These are phyloP conservation scores for Heteropelma amictum DNA, from an alignment of 2,888 invertebrate genomes.

Conservation along the genomic window DNA sequence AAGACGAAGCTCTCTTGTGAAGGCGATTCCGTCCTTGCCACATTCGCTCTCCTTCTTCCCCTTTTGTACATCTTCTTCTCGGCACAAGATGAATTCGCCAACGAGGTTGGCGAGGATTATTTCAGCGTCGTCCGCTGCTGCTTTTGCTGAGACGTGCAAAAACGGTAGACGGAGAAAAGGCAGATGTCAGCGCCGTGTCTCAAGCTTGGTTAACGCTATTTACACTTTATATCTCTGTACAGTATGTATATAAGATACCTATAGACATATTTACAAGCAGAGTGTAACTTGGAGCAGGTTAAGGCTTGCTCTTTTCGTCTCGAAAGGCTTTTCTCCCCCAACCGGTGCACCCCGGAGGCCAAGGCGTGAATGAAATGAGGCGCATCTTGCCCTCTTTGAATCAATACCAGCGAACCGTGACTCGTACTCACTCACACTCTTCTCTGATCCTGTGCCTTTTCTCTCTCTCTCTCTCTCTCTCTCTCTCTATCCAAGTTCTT, in stretches of 20 bases:
- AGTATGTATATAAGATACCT: conserved; percentile 6
- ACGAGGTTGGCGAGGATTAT: conserved; percentile 57
- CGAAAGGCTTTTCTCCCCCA: conserved; percentile 30
- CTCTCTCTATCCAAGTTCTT: too few species aligned
- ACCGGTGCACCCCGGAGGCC: conserved; percentile 51
- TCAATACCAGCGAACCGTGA: conserved; percentile 57
- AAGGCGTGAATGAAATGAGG: conserved; percentile 62
- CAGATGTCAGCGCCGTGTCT: conserved; percentile 66
- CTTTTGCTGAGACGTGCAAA: conserved; percentile 63
- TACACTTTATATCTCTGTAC: conserved; percentile 35
- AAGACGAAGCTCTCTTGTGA: conserved; percentile 50
- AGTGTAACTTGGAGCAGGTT: not conserved
- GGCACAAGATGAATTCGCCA: conserved; percentile 26
- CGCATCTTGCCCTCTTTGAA: conserved; percentile 56
- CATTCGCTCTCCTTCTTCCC: conserved; percentile 33
- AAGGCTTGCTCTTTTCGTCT: conserved; percentile 37
- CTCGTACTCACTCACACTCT: conserved; percentile 41
- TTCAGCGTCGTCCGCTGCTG: conserved; percentile 58
- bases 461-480: conserved; percentile 37
- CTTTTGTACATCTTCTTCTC: conserved; percentile 29
- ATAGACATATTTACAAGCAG: not conserved
- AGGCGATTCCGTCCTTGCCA: conserved; percentile 48
- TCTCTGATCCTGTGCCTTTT: conserved; percentile 5
- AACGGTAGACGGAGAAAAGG: conserved; percentile 61
- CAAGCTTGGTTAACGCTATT: conserved; percentile 35